phyloP scores from a whole-genome alignment of 2,888 invertebrate genomes.

The Apamea sordens region DNA sequence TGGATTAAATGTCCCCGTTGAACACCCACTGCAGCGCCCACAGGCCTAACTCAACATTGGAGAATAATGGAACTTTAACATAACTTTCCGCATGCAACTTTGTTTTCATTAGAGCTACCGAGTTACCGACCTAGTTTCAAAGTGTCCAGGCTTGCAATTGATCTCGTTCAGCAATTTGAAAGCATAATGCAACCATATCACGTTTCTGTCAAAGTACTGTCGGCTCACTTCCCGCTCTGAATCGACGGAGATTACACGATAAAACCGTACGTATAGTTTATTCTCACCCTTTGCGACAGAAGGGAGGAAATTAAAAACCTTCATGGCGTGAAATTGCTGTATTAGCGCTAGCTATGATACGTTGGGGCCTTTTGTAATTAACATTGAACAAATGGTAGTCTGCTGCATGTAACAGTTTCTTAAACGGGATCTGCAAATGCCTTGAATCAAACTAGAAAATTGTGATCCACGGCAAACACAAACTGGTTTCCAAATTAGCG shows the following conservation, averaged over 20 bases:
- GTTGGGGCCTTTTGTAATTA: constrained; percentile 23
- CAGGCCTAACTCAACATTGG: constrained; percentile 15
- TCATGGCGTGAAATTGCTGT: constrained; percentile 38
- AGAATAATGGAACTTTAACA: constrained; percentile 28
- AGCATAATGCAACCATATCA: constrained; percentile 42
- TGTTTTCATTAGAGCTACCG: constrained; percentile 37
- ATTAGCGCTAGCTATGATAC: constrained; percentile 12
- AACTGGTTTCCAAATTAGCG: background rate
- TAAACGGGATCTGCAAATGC: background rate
- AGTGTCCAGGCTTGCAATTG: constrained; percentile 30
- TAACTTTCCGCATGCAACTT: constrained; percentile 31
- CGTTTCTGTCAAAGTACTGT: constrained; percentile 30
- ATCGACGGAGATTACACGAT: constrained; percentile 22
- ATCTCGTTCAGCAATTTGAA: constrained; percentile 35
- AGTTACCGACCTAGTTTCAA: constrained; percentile 39
- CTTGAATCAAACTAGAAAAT: background rate
- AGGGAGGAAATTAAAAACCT: constrained; percentile 45
- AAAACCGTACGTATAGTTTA: constrained; percentile 10
- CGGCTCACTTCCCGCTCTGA: constrained; percentile 3
- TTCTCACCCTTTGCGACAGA: constrained; percentile 15
- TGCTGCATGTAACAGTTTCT: background rate
- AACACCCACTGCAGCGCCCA: constrained; percentile 5
- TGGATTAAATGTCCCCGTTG: background rate
- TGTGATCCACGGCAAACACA: background rate
- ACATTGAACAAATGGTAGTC: constrained; percentile 11